These are phyloP conservation scores for Rhagoletis zephyria DNA, from an alignment of 1,140 invertebrate genomes.

Conservation along the genomic window DNA sequence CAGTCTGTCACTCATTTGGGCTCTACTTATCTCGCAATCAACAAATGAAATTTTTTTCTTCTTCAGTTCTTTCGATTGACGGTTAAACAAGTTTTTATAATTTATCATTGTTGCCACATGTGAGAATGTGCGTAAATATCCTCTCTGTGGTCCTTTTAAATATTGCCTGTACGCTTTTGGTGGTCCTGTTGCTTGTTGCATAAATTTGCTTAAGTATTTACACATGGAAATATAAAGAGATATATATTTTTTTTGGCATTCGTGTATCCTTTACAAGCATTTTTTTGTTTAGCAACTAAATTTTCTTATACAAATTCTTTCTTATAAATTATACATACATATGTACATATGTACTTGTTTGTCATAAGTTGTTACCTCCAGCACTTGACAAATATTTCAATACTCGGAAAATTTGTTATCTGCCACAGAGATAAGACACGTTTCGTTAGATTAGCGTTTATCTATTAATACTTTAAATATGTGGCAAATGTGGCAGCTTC, in stretches of 20 bases:
- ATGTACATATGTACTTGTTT: no score
- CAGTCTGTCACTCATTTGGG: not conserved
- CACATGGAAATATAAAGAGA: not conserved
- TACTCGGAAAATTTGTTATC: not conserved
- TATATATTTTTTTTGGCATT: no score
- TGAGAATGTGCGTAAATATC: not conserved
- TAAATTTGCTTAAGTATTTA: not conserved
- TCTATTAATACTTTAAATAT: not conserved
- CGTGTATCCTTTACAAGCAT: no score
- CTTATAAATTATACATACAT: no score
- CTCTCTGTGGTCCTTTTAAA: not conserved
- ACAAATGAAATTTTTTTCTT: not conserved
- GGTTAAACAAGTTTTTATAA: constrained; percentile 22
- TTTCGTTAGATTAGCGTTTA: constrained; percentile 9
- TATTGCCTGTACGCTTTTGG: not conserved
- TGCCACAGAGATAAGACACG: constrained; percentile 3
- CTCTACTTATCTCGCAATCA: not conserved
- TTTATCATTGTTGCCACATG: not conserved
- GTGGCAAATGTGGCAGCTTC: constrained; percentile 25
- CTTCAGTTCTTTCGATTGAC: not conserved
- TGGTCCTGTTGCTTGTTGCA: not conserved
- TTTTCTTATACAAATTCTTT: no score
- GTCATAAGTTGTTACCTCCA: not conserved
- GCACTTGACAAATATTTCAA: not conserved
- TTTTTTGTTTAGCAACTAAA: no score